Evolutionary conservation across 1,140 invertebrate species (phyloP).

Genomic region (Drosophila simulans): DNA sequence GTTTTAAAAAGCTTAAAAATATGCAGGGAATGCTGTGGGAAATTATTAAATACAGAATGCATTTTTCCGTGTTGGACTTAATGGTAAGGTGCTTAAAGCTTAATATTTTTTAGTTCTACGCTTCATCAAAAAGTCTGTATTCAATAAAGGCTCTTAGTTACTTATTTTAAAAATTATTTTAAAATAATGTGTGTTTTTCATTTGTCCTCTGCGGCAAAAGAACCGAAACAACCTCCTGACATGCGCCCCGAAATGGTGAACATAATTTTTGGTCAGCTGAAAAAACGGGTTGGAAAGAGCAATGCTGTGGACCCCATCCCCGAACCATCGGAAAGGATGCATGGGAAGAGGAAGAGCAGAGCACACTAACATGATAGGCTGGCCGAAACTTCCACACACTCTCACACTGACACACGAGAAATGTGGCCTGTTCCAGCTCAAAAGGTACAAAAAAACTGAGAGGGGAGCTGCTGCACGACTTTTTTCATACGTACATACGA

Average conservation of each 20-base stretch:
- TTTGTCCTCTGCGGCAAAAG: conserved; percentile 13
- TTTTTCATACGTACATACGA: conserved; percentile 56
- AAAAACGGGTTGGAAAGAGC: conserved; percentile 44
- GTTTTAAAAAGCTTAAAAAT: conserved; percentile 4
- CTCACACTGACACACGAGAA: conserved; percentile 25
- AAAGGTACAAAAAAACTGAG: conserved; percentile 43
- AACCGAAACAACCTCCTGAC: conserved; percentile 26
- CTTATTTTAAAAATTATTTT: conserved; percentile 45
- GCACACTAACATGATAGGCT: conserved; percentile 81
- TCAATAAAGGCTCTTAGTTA: conserved; percentile 17
- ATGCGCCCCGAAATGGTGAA: conserved; percentile 54
- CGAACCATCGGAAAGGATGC: conserved; percentile 26
- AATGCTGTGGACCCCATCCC: conserved; percentile 4
- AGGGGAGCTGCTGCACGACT: conserved; percentile 34
- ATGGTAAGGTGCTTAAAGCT: too few relatives aligned
- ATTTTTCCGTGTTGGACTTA: neutral
- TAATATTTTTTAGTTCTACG: too few relatives aligned
- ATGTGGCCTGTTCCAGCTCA: conserved; percentile 36
- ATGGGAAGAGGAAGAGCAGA: conserved; percentile 51
- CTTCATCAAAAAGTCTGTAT: neutral
- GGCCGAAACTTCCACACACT: conserved; percentile 43
- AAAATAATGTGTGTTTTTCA: conserved; percentile 55
- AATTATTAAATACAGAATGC: conserved; percentile 1
- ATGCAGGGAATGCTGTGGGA: conserved; percentile 8
- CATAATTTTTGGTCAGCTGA: conserved; percentile 66